Base-by-base conservation (phyloP, 2,888 invertebrate genomes). In the Mesochorus sp. region DNA sequence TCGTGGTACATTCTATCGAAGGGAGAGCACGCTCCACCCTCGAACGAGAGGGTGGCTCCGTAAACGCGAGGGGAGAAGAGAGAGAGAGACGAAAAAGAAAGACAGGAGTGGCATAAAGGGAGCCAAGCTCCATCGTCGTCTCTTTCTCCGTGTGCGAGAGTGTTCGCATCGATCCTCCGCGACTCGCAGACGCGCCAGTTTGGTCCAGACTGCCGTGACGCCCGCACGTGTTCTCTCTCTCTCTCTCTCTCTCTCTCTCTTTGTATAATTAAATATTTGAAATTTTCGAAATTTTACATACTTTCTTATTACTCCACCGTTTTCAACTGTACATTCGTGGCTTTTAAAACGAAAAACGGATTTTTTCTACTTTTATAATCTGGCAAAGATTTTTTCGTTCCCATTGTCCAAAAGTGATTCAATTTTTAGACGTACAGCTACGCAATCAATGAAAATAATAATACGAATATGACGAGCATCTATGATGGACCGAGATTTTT, bases 101-200 rank as follows among this genome's bases (percentile, higher is more conserved):
- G 42, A 59, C 61, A 75, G 74, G 74, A 71, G 70, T 34, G 5
- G 42, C 42, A 5, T 14, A 14, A 17, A 6, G 42, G 17, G 17
- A 42, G 42, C n/a, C n/a, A n/a, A 51, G 59, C 61, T 24, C 70
- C 42, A 17, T 31, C 28, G 19, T n/a, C 57, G 44, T 72, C 57
- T 64, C 66, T 37, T 62, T 57, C 71, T 66, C 66, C 26, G 74
- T 51, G n/a, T n/a, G n/a, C n/a, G n/a, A n/a, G 73, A 71, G 68
- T 74, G 78, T 76, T 79, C 85, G 85, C 86, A 89, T 89, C 89
- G 89, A 89, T 89, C 88, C 86, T 89, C 88, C 85, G 82, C 73
- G 76, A 76, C 74, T 78, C 77, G 78, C 85, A 85, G 86, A 83
- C 86, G 87, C 84, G 87, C 84, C 88, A 90, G 90, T 90, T 84